Base-by-base conservation (phyloP, 2,888 invertebrate genomes). In the Tenthredo distinguenda region DNA sequence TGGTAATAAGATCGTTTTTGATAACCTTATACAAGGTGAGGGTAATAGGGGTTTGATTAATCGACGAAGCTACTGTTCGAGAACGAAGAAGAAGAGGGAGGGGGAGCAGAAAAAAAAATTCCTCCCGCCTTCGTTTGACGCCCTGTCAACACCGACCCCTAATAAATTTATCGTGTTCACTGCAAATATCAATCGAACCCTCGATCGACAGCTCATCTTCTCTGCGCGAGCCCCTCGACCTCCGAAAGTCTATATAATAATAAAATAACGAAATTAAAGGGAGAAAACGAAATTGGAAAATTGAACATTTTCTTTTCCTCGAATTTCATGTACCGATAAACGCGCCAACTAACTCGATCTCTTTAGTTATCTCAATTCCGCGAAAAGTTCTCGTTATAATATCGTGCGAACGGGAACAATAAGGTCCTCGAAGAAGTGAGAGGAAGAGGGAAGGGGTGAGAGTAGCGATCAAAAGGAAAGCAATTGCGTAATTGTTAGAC, bases 401-500 rank as follows among this genome's bases (percentile, higher is more conserved):
- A 40, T 62, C 62, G 37, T 62, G 58, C 21, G 21, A 10, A 1
- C 2, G 6, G n/a, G 40, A 81, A 62, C 10, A 34, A 62, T 40
- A 43, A 34, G n/a, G 34, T 77, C 5, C 55, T 77, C 55, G 34
- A 77, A 47, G 31, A 31, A 47, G 77, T 34, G 18, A 34, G 43
- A 74, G 43, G 7, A 50, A 31, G 34, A 77, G 77, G 12, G 18
- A 34, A 18, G 50, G 77, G 34, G 50, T 18, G 31, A n/a, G 31
- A 77, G 50, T 21, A 15, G 15, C 47, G 77, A 79, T 85, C 74
- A 79, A 79, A 76, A 79, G 62, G 47, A 77, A 79, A 79, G 77
- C 77, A 77, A 85, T 85, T 77, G 85, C 68, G 79, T 85, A 76
- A 77, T 68, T 77, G 85, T 79, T 47, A 58, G 62, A 76, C 58